Base-by-base conservation (phyloP, 2,113 vertebrate genomes). In the Dissostichus mawsoni region DNA sequence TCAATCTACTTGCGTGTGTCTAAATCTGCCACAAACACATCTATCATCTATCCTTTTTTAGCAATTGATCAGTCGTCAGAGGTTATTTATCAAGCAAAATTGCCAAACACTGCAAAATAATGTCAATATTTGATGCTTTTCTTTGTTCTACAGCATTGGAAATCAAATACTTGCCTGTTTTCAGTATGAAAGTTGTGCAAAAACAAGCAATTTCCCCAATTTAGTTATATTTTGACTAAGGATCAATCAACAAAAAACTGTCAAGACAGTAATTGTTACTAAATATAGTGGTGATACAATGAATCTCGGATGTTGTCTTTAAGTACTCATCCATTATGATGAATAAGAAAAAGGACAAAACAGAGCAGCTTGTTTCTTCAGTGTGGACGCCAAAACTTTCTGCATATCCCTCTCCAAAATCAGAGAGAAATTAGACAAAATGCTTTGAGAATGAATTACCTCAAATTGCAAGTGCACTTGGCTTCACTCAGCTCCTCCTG, bases 401-500 rank as follows among this genome's bases (percentile, higher is more conserved):
- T 29, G 29, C 29, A 29, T 29, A 29, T 4, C 61, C 20, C 55
- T 55, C 36, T 55, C 17, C n/a, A 73, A 51, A 47, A 51, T 51
- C 36, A 71, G n/a, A 72, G 0, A 47, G 14, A 69, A 69, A 74
- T 16, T 16, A 14, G 50, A 69, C 44, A 74, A 63, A 11, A 9
- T 18, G 41, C 64, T 74, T 47, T 59, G 23, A 75, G 41, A 80
- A 51, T 62, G 33, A 48, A 78, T 86, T 66, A 52, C 20, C 8
- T 47, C 1, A 6, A 33, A 58, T 50, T 76, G 44, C 44, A 53
- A 71, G 29, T 11, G 62, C 12, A 0, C 17, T n/a, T 20, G 20
- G 50, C 11, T 79, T 84, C 33, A 57, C 74, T 41, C 16, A 4
- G 52, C 59, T 71, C 71, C 71, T 82, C 64, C 62, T 61, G 63